Base-by-base conservation (phyloP, 2,888 invertebrate species). In the Trichacis sp. region DNA sequence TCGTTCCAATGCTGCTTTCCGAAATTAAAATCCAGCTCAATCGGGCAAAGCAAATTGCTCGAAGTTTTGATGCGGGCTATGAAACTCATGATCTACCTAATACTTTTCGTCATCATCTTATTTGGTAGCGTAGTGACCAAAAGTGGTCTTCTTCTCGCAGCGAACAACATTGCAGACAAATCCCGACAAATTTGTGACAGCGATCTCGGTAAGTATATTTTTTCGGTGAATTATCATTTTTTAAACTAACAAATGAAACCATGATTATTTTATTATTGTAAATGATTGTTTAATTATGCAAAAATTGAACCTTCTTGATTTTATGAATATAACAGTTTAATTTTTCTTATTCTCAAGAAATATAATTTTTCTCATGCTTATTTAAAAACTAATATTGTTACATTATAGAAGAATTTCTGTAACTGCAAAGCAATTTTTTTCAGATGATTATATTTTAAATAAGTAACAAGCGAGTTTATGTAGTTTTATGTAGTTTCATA, bases 1-100 rank as follows among this genome's bases (percentile, higher is more conserved):
- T 87, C 91, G 11, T 95, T 95, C 82, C 88, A 91, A 75, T 89
- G 91, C 73, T 87, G 91, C 8, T 93, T 93, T 0, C 87, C 90
- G 51, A 88, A 90, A 79, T 87, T 88, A 64, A 88, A 89, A 65
- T 88, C 88, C 33, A 91, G 92, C 38, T 93, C 93, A 0, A 90
- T 89, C 86, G 89, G 87, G 12, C 87, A 88, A 40, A 87, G 87
- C 0, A 87, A 86, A 68, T 90, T 89, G 83, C 85, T 93, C 50
- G 89, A 90, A 46, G 76, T 85, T 53, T 85, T 89, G 43, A 87
- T 92, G 12, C 90, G 90, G 78, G 58, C 88, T 5, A 84, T 92
- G 19, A 93, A 93, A 84, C 74, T 92, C 1, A 70, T 92, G 38
- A 89, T 92, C 0, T 93, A 93, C 75, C 74, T 91, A 2, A 52